Base-by-base conservation (phyloP, 2,797 vertebrate species). In the Arctocebus calabarensis region DNA sequence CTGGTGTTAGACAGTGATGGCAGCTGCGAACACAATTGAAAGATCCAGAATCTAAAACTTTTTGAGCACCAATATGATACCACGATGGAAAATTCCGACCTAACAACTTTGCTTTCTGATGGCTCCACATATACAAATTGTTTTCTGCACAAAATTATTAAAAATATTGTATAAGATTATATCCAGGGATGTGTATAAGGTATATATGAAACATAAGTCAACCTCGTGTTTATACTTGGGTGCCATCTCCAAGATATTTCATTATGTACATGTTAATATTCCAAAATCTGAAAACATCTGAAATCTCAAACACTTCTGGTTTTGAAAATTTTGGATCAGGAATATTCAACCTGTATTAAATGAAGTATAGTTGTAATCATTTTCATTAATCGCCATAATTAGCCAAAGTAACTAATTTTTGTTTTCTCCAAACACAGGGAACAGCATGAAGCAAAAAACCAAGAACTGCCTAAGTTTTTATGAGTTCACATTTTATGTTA, bases 341-440 rank as follows among this genome's bases (percentile, higher is more conserved):
- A 19, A 77, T 77, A 55, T 23, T 77, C 45, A 52, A 52, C 32
- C 45, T 55, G 32, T 52, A n/a, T 86, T 70, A 70, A 70, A 84
- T 2, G n/a, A 61, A 61, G 29, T 62, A 85, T 29, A 55, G 5
- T 64, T n/a, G 62, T 84, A 74, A 84, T 90, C 12, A 73, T 45
- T 92, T 92, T 94, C 84, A 94, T 91, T 84, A 70, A 77, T 86
- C 78, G 66, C 9, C 11, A 75, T 13, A 27, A 62, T 84, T 83
- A 92, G 57, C 17, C 5, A 90, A 89, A 17, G 45, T 64, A 90
- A 55, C 40, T 34, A 84, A 68, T 74, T 95, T 94, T 89, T 95
- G 16, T 88, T 89, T 75, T 77, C 13, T 94, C 17, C 14, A 91
- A 74, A 88, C 17, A 64, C 27, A 73, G 62, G 48, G 81, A 89